These are phyloP conservation scores for Lichenostomus cassidix DNA, from an alignment of 2,113 vertebrate genomes.

Conservation along the genomic window DNA sequence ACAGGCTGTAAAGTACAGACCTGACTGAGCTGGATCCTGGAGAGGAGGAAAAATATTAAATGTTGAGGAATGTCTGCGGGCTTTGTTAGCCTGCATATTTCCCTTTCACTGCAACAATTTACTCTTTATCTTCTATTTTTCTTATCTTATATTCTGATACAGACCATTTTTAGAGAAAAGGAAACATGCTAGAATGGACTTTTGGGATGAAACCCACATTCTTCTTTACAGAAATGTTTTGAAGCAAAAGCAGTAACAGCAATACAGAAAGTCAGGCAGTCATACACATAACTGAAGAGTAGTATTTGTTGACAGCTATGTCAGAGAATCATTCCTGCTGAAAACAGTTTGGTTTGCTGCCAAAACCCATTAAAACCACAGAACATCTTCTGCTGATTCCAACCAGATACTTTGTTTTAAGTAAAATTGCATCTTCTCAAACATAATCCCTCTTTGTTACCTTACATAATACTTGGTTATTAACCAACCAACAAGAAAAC, in stretches of 20 bases:
- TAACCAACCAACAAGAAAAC: background rate
- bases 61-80: background rate
- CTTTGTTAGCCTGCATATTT: background rate
- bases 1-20: background rate
- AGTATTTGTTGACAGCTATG: background rate
- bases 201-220: background rate
- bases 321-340: background rate
- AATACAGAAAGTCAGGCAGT: background rate
- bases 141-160: background rate
- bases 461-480: background rate
- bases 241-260: background rate
- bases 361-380: background rate
- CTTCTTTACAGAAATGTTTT: background rate
- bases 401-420: background rate
- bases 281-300: background rate
- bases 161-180: background rate
- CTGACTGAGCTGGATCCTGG: background rate
- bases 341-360: background rate
- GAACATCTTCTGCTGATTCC: background rate
- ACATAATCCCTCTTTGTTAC: background rate
- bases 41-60: background rate
- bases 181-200: background rate
- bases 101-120: background rate
- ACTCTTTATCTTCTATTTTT: background rate
- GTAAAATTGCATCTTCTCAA: background rate